Percentiles rank a stretch among this genome's conserved stretches.
phyloP scores from a whole-genome alignment of 2,113 vertebrate genomes.

The Lynx canadensis region DNA sequence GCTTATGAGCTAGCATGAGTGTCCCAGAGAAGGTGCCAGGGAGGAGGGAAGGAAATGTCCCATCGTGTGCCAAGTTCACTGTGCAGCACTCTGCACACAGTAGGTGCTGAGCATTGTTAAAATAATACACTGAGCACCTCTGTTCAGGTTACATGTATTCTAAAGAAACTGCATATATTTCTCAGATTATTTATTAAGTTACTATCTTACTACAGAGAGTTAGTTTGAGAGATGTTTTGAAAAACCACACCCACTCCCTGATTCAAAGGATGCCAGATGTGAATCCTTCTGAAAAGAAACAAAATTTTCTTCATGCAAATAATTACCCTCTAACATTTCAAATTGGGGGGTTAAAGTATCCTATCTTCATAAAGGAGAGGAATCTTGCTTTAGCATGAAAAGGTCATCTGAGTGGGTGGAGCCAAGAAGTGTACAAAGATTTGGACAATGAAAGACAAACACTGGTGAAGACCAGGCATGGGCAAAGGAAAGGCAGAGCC shows the following conservation, averaged over 20 bases:
- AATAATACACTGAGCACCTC: background rate
- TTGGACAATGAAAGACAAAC: background rate
- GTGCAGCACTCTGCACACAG: background rate
- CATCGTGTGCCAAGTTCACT: accelerated
- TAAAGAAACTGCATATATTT: background rate
- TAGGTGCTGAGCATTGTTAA: background rate
- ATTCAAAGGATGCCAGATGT: background rate
- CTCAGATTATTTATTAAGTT: background rate
- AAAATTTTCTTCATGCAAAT: background rate
- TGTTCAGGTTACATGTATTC: background rate
- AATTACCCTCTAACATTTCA: background rate
- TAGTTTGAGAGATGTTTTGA: background rate
- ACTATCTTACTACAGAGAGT: background rate
- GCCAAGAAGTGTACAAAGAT: background rate
- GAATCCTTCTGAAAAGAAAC: background rate
- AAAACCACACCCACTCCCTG: background rate
- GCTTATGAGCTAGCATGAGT: background rate
- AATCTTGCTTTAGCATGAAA: background rate
- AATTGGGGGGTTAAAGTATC: background rate
- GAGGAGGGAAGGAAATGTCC: background rate
- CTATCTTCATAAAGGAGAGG: background rate
- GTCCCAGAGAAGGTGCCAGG: background rate
- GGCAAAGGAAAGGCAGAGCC: background rate
- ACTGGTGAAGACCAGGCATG: background rate
- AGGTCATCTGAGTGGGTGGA: background rate